Evolutionary conservation across 2,797 vertebrate species (phyloP), one percentile per base, ranked within the genome.

Genomic region (Urocyon cinereoargenteus): DNA sequence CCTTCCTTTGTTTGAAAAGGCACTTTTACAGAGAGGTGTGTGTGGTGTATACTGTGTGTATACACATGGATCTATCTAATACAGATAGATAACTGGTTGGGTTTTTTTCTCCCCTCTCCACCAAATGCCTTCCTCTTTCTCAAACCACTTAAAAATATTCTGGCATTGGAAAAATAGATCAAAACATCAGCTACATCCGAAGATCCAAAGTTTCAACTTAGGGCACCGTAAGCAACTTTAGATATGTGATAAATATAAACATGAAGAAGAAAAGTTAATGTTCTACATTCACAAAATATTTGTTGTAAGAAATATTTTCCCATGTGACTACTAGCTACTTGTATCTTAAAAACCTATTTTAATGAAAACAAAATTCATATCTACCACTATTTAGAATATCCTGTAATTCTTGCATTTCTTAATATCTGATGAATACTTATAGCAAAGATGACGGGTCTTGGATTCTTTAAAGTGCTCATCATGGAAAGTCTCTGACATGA

Each of bases 1-100:
- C 84, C 94, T 94, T 92, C 96, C 90, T 96, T 84, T 96, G 73
- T 96, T 40, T 94, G 97, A 96, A 96, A 98, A 97, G 72, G 87
- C 82, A 95, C 88, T 92, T 96, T 97, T 94, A 94, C 53, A 97
- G 79, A 97, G 82, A 96, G 85, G 40, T 85, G 97, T 90, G 87
- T 88, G 90, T 73, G 90, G 0, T 90, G 84, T 45, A 49, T 24
- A 86, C 3, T 89, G 57, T 83, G 90, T 90, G 53, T 61, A 72
- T 51, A 87, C 28, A 75, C 34, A 86, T 59, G 77, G 64, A 72
- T 90, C 85, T 96, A 81, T 68, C 75, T 91, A 93, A 62, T 26
- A 96, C 2, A 92, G 92, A 94, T 3, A 85, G 78, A 75, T 34
- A 81, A 87, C 10, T 70, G 87, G 72, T 26, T 82, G 85, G 21